These are phyloP conservation scores for Tupaia chinensis DNA, from an alignment of 2,113 vertebrate species.

Conservation along the genomic window DNA sequence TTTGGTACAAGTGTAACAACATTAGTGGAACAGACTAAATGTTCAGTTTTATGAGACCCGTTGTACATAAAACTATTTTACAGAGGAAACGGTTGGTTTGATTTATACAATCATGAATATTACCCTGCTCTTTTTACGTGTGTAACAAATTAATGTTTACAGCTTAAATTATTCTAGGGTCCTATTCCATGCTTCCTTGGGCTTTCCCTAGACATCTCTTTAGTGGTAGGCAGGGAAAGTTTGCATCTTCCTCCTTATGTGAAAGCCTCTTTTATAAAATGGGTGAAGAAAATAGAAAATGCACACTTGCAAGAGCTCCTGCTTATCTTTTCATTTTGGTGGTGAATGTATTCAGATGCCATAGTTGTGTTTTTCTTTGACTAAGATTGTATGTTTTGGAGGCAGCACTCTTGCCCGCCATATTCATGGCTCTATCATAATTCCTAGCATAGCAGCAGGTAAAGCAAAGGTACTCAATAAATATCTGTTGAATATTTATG, in stretches of 20 bases:
- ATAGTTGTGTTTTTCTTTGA: neutral
- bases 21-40: neutral
- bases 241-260: slow-evolving; percentile 24
- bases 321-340: neutral
- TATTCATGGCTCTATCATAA: neutral
- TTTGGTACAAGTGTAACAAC: neutral
- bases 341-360: neutral
- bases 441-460: neutral
- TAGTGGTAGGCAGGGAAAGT: slow-evolving; percentile 9
- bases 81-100: neutral
- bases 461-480: neutral
- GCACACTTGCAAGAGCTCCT: neutral
- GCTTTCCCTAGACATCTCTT: slow-evolving; percentile 58
- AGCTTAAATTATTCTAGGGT: neutral
- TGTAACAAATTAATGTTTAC: slow-evolving; percentile 66
- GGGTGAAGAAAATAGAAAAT: neutral
- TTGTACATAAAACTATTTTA: slow-evolving; percentile 25
- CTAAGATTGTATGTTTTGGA: neutral
- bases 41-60: slow-evolving; percentile 11
- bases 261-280: neutral
- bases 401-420: neutral
- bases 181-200: slow-evolving; percentile 43
- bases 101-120: neutral
- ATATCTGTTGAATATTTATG: neutral
- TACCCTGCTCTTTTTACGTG: neutral